Evolutionary conservation across 2,113 vertebrate species (phyloP).

Genomic region (Engraulis encrasicolus): DNA sequence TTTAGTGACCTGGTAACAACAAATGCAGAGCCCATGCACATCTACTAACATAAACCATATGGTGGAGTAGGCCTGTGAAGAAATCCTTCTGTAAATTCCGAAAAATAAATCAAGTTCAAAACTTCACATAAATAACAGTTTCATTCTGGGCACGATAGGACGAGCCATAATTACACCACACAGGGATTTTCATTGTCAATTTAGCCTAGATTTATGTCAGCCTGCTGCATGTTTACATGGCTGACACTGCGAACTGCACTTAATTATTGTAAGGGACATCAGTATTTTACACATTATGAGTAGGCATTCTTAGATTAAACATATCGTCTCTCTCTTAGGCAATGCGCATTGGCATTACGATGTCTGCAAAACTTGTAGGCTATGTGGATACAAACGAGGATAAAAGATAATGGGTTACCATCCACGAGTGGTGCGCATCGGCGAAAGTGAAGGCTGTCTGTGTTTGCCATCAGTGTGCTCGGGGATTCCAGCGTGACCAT

Average conservation of each 20-base stretch:
- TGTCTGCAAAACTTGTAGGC: not conserved
- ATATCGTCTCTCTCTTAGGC: not conserved
- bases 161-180: not conserved
- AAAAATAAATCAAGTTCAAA: too few species aligned
- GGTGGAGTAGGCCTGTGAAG: too few species aligned
- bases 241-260: not conserved
- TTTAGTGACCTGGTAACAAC: not conserved
- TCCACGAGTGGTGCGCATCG: not conserved
- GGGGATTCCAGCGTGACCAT: constrained; percentile 66
- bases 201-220: not conserved
- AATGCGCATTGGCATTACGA: not conserved
- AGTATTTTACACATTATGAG: not conserved
- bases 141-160: not conserved
- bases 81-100: too few species aligned
- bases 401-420: not conserved
- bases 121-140: too few species aligned
- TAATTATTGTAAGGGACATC: not conserved
- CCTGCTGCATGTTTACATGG: too few species aligned
- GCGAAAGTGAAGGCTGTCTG: not conserved
- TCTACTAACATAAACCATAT: too few species aligned
- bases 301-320: not conserved
- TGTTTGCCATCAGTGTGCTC: constrained; percentile 20
- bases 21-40: too few species aligned
- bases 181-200: not conserved
- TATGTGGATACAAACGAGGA: not conserved